A percentile compares a stretch with the other conserved stretches of the same genome.
Conservation (phyloP, 2,888 invertebrate species). For the Lysandra bellargus region DNA sequence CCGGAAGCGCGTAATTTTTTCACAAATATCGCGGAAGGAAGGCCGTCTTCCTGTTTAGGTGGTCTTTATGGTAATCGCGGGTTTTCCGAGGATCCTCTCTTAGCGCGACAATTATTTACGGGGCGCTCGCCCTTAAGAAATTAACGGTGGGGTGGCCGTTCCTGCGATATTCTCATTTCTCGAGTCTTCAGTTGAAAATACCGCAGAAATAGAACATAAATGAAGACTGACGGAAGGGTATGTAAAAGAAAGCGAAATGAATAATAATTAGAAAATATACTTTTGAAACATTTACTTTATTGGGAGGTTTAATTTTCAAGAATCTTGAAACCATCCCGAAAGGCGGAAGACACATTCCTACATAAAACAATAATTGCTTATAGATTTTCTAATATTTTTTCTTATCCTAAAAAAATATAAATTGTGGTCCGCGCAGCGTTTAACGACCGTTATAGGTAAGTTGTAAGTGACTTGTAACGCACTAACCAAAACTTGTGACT, state of each 20-base stretch:
- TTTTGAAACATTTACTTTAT: no score
- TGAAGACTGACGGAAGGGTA: no score
- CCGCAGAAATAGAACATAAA: no score
- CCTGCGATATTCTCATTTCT: no score
- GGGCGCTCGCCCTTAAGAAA: constrained; percentile 59
- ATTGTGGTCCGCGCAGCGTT: neutral
- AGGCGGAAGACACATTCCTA: neutral
- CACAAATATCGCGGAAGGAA: constrained; percentile 78
- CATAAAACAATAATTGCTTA: neutral
- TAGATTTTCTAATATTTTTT: neutral
- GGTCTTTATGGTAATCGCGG: constrained; percentile 77
- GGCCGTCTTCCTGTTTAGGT: constrained; percentile 73
- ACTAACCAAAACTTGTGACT: neutral
- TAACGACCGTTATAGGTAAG: neutral
- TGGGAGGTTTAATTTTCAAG: no score
- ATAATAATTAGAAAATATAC: no score
- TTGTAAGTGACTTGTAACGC: neutral
- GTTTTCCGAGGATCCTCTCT: constrained; percentile 75
- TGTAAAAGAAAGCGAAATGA: no score
- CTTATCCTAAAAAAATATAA: neutral
- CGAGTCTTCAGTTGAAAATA: no score
- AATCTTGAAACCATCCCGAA: neutral
- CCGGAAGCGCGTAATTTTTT: constrained; percentile 74
- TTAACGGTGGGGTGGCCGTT: constrained; percentile 52
- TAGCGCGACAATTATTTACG: constrained; percentile 73